Percentiles rank a stretch among this genome's conserved stretches.
Conservation (phyloP, 2,888 invertebrate species). For the Alcis repandata region DNA sequence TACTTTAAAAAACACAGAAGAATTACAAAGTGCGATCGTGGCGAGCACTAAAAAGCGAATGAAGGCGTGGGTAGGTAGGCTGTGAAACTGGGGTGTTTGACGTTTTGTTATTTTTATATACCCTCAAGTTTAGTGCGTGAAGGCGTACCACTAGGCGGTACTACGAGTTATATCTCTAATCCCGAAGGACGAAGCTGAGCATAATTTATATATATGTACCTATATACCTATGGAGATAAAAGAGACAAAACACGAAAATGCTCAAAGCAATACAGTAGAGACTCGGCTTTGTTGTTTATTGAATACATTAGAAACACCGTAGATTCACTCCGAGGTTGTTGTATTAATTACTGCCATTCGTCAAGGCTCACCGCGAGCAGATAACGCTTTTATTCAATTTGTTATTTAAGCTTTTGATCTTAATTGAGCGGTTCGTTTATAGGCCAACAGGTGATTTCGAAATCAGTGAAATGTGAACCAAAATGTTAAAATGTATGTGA, state of each 20-base stretch:
- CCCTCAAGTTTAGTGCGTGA: too few species aligned
- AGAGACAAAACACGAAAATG: not conserved
- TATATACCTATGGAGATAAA: too few species aligned
- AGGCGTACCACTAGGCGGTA: too few species aligned
- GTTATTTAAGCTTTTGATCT: conserved; percentile 34
- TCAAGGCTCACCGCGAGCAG: conserved; percentile 35
- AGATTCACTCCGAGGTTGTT: conserved; percentile 51
- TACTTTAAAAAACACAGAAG: too few species aligned
- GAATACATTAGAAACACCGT: conserved; percentile 57
- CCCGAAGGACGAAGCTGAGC: too few species aligned
- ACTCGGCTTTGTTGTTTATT: conserved; percentile 49
- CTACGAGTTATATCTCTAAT: too few species aligned
- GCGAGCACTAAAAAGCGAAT: too few species aligned
- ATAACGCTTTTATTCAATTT: conserved; percentile 44
- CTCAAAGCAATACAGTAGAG: not conserved
- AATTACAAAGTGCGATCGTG: too few species aligned
- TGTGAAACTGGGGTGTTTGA: too few species aligned
- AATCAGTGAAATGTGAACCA: conserved; percentile 14
- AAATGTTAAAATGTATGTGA: not conserved
- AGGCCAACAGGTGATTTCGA: conserved; percentile 27
- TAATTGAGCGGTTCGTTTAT: conserved; percentile 33
- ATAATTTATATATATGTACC: too few species aligned
- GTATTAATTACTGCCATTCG: conserved; percentile 40
- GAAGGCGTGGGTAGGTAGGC: too few species aligned
- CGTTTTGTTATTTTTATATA: too few species aligned